These are phyloP conservation scores for Fringilla coelebs DNA, from an alignment of 2,797 vertebrate species.

Conservation along the genomic window DNA sequence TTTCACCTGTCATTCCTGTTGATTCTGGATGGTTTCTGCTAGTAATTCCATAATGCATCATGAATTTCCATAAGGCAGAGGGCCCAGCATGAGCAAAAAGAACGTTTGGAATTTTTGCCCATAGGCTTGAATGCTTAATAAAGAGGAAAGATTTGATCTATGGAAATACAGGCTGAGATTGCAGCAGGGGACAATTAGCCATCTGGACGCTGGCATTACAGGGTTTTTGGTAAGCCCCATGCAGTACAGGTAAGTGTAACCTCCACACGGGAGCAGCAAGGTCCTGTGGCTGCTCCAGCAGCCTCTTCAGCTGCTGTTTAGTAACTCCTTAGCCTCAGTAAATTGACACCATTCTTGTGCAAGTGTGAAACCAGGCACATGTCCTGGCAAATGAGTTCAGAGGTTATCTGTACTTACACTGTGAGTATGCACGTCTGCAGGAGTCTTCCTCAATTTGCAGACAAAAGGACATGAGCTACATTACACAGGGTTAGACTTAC, in stretches of 20 bases:
- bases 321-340: background rate
- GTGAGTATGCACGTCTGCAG: background rate
- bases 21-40: constrained; percentile 20
- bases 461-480: background rate
- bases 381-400: background rate
- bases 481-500: background rate
- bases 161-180: constrained; percentile 12
- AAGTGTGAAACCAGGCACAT: background rate
- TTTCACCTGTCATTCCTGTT: constrained; percentile 39
- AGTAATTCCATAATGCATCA: constrained; percentile 24
- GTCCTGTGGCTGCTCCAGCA: background rate
- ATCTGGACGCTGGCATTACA: background rate
- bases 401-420: background rate
- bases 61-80: constrained; percentile 32
- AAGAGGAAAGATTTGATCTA: background rate
- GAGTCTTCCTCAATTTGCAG: background rate
- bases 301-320: background rate
- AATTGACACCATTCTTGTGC: background rate
- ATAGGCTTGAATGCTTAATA: constrained; percentile 20
- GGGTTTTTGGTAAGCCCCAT: background rate
- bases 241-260: background rate
- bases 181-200: background rate
- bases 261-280: background rate
- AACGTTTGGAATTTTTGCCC: constrained; percentile 7
- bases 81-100: background rate